Conservation (phyloP, 2,113 vertebrate species). For the Axis porcinus region DNA sequence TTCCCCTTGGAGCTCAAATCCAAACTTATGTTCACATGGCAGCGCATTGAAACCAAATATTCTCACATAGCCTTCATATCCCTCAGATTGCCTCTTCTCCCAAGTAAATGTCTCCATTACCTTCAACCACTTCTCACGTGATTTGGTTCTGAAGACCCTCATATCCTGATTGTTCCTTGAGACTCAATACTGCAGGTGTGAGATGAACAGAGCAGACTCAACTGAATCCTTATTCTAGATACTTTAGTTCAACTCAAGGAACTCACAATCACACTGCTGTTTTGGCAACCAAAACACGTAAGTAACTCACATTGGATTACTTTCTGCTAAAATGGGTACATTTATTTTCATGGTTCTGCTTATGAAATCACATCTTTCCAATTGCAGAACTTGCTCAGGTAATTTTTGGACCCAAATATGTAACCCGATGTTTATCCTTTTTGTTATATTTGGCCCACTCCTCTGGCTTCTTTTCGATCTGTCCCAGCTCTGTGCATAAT, state of each 20-base stretch:
- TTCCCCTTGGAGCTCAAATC: neutral
- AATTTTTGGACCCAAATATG: neutral
- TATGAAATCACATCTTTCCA: neutral
- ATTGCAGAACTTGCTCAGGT: neutral
- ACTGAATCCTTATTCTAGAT: neutral
- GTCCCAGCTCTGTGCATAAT: neutral
- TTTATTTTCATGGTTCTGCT: neutral
- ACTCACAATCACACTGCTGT: neutral
- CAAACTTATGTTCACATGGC: neutral
- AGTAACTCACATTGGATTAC: neutral
- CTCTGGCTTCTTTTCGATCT: neutral
- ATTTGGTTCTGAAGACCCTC: neutral
- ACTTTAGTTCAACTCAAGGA: neutral
- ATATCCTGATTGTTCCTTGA: neutral
- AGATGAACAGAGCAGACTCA: neutral
- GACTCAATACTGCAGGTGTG: neutral
- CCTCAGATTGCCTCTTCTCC: neutral
- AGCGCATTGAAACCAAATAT: neutral
- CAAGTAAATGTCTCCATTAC: neutral
- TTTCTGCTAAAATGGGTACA: conserved; percentile 4
- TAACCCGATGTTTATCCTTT: neutral
- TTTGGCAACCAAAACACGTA: neutral
- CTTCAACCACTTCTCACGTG: neutral
- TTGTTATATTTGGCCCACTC: neutral
- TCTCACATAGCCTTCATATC: neutral